phyloP scores from a whole-genome alignment of 2,888 invertebrate genomes.

The Pyrrhosoma nymphula region DNA sequence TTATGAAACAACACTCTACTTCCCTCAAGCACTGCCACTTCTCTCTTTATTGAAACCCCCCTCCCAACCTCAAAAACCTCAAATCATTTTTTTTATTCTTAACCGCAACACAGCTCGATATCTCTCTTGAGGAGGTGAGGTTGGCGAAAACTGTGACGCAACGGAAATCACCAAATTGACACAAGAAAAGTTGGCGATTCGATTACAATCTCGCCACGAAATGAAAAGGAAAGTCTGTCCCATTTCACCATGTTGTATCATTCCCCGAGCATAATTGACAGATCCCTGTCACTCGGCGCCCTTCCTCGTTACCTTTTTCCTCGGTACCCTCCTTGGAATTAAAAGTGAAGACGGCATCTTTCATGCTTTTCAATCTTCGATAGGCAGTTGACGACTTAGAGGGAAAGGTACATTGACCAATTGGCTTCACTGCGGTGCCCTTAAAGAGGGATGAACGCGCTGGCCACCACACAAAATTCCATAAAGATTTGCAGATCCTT shows the following conservation, averaged over 20 bases:
- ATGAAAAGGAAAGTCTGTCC: background rate
- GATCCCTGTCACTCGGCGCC: background rate
- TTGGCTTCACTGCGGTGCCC: too few relatives aligned
- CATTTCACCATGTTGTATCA: background rate
- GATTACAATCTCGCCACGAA: background rate
- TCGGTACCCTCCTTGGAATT: background rate
- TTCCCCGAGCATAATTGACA: background rate
- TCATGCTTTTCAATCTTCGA: background rate
- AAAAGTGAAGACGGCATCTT: background rate
- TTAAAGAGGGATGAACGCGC: too few relatives aligned
- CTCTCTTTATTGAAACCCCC: background rate
- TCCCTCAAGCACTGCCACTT: background rate
- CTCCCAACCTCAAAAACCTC: background rate
- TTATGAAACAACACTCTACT: background rate
- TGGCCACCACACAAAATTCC: too few relatives aligned
- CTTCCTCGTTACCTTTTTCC: background rate
- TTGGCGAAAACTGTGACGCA: constrained; percentile 7
- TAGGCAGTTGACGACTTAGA: background rate
- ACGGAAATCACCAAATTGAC: background rate
- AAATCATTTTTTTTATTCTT: background rate
- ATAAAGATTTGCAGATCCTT: too few relatives aligned
- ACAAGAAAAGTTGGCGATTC: background rate
- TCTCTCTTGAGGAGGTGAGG: background rate
- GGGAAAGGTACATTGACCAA: background rate
- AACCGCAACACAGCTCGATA: background rate